Evolutionary conservation across 2,113 vertebrate species (phyloP).

Genomic region (Strix aluco): DNA sequence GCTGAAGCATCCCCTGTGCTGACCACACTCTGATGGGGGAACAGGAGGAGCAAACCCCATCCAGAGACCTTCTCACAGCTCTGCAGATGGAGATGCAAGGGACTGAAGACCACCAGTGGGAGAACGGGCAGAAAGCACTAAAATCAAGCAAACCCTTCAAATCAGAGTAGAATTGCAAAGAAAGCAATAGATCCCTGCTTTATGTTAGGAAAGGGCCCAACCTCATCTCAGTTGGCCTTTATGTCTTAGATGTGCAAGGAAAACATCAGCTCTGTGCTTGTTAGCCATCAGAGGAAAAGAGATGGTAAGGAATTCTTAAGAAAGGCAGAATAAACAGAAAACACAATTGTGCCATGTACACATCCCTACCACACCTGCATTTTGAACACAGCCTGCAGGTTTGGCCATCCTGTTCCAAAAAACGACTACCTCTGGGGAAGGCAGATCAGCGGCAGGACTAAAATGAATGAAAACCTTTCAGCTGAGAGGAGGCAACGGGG

Average conservation of each 20-base stretch:
- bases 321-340: not conserved
- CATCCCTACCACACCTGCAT: not conserved
- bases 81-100: not conserved
- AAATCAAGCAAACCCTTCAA: not conserved
- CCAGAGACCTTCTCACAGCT: not conserved
- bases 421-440: not conserved
- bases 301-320: not conserved
- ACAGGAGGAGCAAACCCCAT: not conserved
- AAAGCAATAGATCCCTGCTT: not conserved
- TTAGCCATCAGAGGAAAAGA: not conserved
- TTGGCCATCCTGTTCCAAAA: not conserved
- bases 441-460: not conserved
- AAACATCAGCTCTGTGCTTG: not conserved
- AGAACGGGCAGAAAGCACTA: not conserved
- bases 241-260: not conserved
- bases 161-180: not conserved
- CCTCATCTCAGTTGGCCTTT: not conserved
- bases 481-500: not conserved
- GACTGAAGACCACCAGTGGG: not conserved
- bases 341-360: not conserved
- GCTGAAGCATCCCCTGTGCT: not conserved
- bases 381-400: not conserved
- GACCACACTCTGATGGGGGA: accelerated
- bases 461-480: not conserved
- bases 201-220: not conserved